phyloP scores from a whole-genome alignment of 2,888 invertebrate species.

The Spicauda simplicius region DNA sequence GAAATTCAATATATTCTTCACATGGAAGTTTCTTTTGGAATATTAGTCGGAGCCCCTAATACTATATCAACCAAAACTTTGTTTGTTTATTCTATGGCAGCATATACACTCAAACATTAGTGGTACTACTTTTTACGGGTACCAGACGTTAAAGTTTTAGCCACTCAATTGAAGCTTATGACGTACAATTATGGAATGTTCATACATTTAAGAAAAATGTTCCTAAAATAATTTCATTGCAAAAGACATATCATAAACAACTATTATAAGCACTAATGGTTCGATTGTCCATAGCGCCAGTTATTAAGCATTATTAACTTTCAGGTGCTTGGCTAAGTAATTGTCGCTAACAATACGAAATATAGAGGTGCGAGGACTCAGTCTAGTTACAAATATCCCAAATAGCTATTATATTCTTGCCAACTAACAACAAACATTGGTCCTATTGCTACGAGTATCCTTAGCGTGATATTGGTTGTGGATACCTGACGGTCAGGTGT shows the following conservation, averaged over 20 bases:
- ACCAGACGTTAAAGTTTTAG: constrained; percentile 40
- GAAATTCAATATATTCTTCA: too few relatives aligned
- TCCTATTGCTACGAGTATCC: background rate
- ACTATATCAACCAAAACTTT: too few relatives aligned
- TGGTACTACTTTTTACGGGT: background rate
- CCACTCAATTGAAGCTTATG: constrained; percentile 72
- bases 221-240: background rate
- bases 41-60: too few relatives aligned
- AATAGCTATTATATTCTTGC: background rate
- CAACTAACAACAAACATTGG: constrained; percentile 1
- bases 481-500: constrained; percentile 23
- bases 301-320: background rate
- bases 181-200: constrained; percentile 75
- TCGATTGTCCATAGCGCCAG: background rate
- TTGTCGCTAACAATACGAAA: constrained; percentile 79
- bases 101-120: background rate
- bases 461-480: background rate
- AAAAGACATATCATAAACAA: background rate
- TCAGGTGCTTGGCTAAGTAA: constrained; percentile 50
- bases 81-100: too few relatives aligned
- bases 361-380: constrained; percentile 66
- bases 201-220: constrained; percentile 41
- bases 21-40: too few relatives aligned
- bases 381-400: constrained; percentile 39
- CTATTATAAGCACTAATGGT: background rate